Conservation (phyloP, 2,797 vertebrate species). For the Falco biarmicus region DNA sequence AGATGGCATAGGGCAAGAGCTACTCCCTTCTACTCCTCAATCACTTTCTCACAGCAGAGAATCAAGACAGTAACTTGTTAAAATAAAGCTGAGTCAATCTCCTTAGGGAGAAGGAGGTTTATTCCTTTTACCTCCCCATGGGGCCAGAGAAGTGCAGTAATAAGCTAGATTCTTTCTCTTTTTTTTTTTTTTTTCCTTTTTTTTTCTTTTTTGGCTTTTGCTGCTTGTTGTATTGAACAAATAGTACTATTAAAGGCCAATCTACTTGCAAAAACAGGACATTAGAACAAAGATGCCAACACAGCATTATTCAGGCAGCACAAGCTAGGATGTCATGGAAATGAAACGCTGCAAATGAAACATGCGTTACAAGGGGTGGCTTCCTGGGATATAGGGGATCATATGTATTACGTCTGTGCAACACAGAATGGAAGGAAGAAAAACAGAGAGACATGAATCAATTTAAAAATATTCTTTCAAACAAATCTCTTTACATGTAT, state of each 20-base stretch:
- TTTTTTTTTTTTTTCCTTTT: background rate
- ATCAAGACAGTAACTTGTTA: background rate
- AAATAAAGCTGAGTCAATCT: background rate
- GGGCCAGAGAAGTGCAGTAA: background rate
- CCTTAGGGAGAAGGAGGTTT: background rate
- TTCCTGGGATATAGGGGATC: background rate
- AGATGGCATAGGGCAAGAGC: background rate
- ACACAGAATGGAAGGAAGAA: background rate
- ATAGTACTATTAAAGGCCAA: background rate
- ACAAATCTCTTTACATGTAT: background rate
- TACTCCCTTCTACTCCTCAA: background rate
- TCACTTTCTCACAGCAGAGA: background rate
- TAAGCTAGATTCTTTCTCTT: background rate
- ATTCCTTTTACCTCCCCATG: background rate
- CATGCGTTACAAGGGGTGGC: background rate
- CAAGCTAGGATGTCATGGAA: background rate
- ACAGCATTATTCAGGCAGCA: background rate
- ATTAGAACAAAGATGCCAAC: background rate
- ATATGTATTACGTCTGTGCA: background rate
- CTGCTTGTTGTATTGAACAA: constrained; percentile 1
- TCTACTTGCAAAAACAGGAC: background rate
- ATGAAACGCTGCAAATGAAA: background rate
- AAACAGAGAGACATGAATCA: background rate
- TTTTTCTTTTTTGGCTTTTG: background rate
- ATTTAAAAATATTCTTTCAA: constrained; percentile 33